A percentile compares a stretch with the other conserved stretches of the same genome.
phyloP scores from a whole-genome alignment of 2,797 vertebrate species.

The Sebastes miniatus region DNA sequence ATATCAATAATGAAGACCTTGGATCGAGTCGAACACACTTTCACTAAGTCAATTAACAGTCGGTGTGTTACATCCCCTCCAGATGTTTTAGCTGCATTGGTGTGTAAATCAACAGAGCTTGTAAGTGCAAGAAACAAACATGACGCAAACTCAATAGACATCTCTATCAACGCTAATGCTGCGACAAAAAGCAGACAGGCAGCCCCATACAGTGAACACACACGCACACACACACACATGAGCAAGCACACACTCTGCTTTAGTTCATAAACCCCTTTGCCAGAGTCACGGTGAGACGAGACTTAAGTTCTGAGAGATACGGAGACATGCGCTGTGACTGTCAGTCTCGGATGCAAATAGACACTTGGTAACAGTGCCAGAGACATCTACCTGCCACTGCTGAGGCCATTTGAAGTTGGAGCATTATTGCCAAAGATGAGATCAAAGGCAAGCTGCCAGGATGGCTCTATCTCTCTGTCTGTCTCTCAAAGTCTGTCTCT shows the following conservation, averaged over 20 bases:
- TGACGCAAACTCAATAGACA: constrained; percentile 14
- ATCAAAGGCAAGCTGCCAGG: constrained; percentile 66
- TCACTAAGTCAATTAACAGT: constrained; percentile 31
- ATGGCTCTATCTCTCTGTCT: constrained; percentile 37
- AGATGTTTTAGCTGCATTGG: constrained; percentile 7
- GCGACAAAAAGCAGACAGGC: constrained; percentile 17
- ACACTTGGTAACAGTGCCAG: constrained; percentile 32
- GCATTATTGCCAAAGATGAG: constrained; percentile 66
- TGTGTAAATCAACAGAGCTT: constrained; percentile 36
- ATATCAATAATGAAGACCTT: constrained; percentile 18
- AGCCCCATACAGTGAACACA: not conserved
- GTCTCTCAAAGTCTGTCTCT: not conserved
- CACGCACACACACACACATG: not conserved
- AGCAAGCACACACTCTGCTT: not conserved
- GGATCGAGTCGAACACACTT: constrained; percentile 10
- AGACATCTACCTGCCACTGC: constrained; percentile 66
- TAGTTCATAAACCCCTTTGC: constrained; percentile 30
- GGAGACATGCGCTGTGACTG: constrained; percentile 27
- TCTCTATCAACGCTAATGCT: constrained; percentile 23
- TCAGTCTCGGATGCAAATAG: constrained; percentile 60
- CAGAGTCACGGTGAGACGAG: constrained; percentile 21
- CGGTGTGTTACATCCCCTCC: not conserved
- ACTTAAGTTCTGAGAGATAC: constrained; percentile 35
- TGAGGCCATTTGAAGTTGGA: constrained; percentile 73
- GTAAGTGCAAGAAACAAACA: constrained; percentile 30